Evolutionary conservation across 2,113 vertebrate species (phyloP).

Genomic region (Callaeas wilsoni): DNA sequence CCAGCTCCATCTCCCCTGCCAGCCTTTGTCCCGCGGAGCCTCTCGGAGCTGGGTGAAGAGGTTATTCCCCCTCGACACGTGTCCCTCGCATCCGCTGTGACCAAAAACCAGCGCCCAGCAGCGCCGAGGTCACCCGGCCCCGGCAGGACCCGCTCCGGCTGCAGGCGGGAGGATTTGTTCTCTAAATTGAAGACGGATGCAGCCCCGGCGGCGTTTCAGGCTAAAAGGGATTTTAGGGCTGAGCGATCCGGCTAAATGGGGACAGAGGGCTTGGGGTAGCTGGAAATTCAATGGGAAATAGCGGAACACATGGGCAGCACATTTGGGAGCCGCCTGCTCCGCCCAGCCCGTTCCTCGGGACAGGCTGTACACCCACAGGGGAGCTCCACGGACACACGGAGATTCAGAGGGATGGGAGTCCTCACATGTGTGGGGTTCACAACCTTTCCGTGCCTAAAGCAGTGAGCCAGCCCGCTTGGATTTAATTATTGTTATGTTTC

Average conservation of each 20-base stretch:
- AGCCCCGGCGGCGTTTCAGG: background rate
- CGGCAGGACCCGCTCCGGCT: background rate
- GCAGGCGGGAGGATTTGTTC: background rate
- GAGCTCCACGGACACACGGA: rapidly evolving
- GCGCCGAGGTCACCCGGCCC: background rate
- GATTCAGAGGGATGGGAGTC: background rate
- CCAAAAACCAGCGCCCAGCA: background rate
- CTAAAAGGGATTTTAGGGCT: background rate
- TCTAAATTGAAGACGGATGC: background rate
- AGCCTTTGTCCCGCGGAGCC: background rate
- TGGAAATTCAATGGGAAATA: background rate
- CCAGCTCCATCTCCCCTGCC: background rate
- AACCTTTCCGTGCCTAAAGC: background rate
- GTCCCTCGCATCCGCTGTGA: background rate
- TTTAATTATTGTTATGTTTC: background rate
- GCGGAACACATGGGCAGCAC: background rate
- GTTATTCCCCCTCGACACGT: background rate
- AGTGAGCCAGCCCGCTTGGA: background rate
- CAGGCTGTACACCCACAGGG: rapidly evolving
- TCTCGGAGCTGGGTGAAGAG: background rate
- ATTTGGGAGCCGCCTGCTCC: background rate
- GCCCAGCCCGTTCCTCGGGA: rapidly evolving
- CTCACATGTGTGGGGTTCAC: background rate
- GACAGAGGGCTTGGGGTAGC: background rate
- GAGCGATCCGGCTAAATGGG: background rate